These are phyloP conservation scores for Rissa tridactyla DNA, from an alignment of 2,113 vertebrate species.

Conservation along the genomic window DNA sequence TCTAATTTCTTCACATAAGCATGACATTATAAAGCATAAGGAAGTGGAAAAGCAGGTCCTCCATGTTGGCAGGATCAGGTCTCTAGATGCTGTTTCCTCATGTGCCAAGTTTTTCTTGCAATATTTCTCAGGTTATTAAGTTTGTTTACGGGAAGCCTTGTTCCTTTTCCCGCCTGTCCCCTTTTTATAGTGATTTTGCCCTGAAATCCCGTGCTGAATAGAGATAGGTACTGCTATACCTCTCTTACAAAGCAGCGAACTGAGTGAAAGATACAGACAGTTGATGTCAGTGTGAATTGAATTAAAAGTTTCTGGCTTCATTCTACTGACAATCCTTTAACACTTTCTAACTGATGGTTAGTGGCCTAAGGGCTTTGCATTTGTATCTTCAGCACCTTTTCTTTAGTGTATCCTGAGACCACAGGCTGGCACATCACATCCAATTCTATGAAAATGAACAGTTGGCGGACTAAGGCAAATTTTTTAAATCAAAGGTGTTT, in stretches of 20 bases:
- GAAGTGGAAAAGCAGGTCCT: not conserved
- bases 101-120: not conserved
- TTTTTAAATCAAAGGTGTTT: not conserved
- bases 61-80: not conserved
- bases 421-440: not conserved
- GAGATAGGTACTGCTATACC: not conserved
- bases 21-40: not conserved
- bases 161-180: not conserved
- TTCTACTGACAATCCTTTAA: not conserved
- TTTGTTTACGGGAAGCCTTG: not conserved
- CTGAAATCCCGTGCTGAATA: not conserved
- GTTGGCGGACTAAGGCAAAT: not conserved
- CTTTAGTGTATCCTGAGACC: not conserved
- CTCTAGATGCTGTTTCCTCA: not conserved
- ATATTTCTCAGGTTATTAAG: not conserved
- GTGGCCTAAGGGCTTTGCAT: not conserved
- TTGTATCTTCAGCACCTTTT: not conserved
- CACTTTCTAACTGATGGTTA: not conserved
- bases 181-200: not conserved
- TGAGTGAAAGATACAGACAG: not conserved
- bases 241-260: not conserved
- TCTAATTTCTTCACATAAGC: not conserved
- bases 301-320: not conserved
- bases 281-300: not conserved
- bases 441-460: not conserved